Base-by-base conservation (phyloP, 2,113 vertebrate species). In the Nipponia nippon region DNA sequence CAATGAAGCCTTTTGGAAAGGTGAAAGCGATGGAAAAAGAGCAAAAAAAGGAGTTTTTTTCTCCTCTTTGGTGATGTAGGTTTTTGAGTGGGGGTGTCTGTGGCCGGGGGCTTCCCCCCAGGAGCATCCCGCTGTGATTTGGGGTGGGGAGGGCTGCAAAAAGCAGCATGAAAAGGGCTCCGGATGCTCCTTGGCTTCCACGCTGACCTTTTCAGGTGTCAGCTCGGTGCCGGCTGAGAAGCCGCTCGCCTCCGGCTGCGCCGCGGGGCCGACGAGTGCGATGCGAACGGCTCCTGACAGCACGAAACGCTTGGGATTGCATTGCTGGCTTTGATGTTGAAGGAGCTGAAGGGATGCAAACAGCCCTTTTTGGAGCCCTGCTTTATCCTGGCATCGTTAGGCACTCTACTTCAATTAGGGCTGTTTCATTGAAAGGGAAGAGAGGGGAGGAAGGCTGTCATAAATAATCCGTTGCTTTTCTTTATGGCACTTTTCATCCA, bases 11-110 rank as follows among this genome's bases (percentile, higher is more conserved):
- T 58, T 27, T 46, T 38, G 30, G 59, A 25, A 85, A 25, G 40
- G 70, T 36, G 55, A 18, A 90, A 53, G 32, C 0, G 2, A 16
- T 30, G 14, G 42, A 30, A 55, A 55, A 66, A 19, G 40, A 73
- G 63, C 0, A 2, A 34, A 40, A 49, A 34, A 20, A 5, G 2
- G 2, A 50, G 4, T 13, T 4, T 15, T 59, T 38, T 29, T 8
- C 27, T 62, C 12, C 34, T 38, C 15, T 53, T 63, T 44, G 83
- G 34, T 40, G 23, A 9, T 20, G 66, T 6, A 27, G 30, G 25
- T 3, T 78, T 94, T 22, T 26, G 11, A 50, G 42, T 1, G 1
- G 1, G 2, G 25, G 20, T n/a, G 16, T 32, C 23, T 79, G 47
- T 0, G 0, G 47, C 38, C 0, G 0, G 30, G 55, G 12, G 18